Conservation (phyloP, 2,113 vertebrate genomes). For the Laterallus jamaicensis region DNA sequence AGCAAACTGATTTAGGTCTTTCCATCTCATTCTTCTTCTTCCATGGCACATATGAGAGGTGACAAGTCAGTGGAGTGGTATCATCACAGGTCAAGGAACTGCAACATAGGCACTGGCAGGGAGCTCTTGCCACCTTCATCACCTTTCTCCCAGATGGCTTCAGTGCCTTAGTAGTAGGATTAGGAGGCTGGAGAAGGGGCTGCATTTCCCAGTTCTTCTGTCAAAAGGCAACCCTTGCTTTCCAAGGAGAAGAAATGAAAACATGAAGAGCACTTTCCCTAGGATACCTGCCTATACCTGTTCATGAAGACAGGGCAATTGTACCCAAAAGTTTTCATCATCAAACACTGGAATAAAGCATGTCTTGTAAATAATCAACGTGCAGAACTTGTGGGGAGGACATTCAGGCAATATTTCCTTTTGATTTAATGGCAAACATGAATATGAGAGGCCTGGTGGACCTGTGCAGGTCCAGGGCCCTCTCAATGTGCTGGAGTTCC, state of each 20-base stretch:
- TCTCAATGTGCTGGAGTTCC: neutral
- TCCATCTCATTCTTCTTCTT: neutral
- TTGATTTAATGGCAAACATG: neutral
- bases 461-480: neutral
- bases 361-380: neutral
- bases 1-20: neutral
- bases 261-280: fast-evolving
- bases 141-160: fast-evolving
- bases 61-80: neutral
- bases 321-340: neutral
- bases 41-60: neutral
- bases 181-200: neutral
- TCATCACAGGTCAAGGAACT: neutral
- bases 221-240: neutral
- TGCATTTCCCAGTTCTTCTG: neutral
- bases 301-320: neutral
- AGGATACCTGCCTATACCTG: neutral
- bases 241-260: neutral
- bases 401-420: neutral
- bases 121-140: neutral
- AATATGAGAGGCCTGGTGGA: neutral
- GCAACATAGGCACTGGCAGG: neutral
- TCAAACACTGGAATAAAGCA: neutral
- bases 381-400: neutral
- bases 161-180: neutral